phyloP scores from a whole-genome alignment of 2,888 invertebrate species.

The Tenthredo mesomela region DNA sequence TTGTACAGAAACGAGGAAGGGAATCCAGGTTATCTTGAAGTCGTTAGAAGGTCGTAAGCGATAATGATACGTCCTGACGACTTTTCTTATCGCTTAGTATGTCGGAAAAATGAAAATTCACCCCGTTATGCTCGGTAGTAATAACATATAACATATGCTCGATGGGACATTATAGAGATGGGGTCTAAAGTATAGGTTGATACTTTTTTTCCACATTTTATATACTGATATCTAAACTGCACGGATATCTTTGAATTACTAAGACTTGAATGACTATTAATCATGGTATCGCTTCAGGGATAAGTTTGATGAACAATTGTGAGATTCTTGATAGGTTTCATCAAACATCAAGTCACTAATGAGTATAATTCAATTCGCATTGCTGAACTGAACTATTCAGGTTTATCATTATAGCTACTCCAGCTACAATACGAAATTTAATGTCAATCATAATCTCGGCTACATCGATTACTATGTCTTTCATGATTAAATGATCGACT shows the following conservation, averaged over 20 bases:
- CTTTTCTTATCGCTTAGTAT: constrained; percentile 26
- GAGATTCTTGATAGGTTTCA: not conserved
- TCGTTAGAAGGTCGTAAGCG: constrained; percentile 46
- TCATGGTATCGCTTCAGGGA: no score
- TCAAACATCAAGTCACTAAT: not conserved
- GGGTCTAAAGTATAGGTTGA: not conserved
- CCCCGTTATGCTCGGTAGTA: not conserved
- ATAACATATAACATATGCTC: not conserved
- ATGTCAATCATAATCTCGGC: not conserved
- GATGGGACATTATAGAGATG: constrained; percentile 23
- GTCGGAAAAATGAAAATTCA: constrained; percentile 22
- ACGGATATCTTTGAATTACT: not conserved
- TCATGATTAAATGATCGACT: not conserved
- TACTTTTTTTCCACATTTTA: not conserved
- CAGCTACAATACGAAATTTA: not conserved
- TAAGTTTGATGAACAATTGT: no score
- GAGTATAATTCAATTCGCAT: not conserved
- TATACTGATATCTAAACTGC: not conserved
- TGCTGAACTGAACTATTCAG: not conserved
- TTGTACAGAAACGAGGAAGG: not conserved
- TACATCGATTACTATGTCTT: not conserved
- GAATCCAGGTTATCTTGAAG: constrained; percentile 20
- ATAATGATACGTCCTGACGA: constrained; percentile 34
- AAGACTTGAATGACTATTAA: no score
- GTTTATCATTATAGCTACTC: not conserved